These are phyloP conservation scores for Bagarius yarrelli DNA, from an alignment of 2,113 vertebrate species.

Conservation along the genomic window DNA sequence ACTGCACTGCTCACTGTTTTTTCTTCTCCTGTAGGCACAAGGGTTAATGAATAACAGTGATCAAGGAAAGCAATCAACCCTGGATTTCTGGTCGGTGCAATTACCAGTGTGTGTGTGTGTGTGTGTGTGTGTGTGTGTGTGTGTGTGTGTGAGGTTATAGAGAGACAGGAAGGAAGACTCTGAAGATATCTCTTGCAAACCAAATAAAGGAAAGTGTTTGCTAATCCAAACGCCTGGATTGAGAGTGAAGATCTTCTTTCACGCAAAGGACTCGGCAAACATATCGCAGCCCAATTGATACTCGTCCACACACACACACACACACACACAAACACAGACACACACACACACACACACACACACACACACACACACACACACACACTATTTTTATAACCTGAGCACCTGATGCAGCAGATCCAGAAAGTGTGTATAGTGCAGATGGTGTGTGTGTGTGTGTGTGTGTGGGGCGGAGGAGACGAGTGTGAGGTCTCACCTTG, in stretches of 20 bases:
- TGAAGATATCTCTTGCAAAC: conserved; percentile 28
- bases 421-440: conserved; percentile 15
- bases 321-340: conserved; percentile 40
- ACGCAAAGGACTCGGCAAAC: conserved; percentile 14
- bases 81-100: conserved; percentile 23
- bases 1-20: conserved; percentile 14
- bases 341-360: conserved; percentile 7
- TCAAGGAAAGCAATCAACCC: conserved; percentile 42
- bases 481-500: conserved; percentile 43
- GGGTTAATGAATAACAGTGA: conserved; percentile 50
- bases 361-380: conserved; percentile 24
- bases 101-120: background rate
- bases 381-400: conserved; percentile 14
- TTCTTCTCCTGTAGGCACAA: conserved; percentile 12
- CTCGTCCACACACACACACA: background rate
- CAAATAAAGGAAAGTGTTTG: conserved; percentile 39
- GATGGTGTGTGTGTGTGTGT: conserved; percentile 35
- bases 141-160: conserved; percentile 2
- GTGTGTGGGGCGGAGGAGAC: conserved; percentile 21
- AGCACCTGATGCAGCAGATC: conserved; percentile 21
- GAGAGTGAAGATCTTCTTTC: conserved; percentile 11
- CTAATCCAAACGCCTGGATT: conserved; percentile 24
- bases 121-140: background rate
- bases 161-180: conserved; percentile 6
- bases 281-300: conserved; percentile 5